A percentile compares a stretch with the other conserved stretches of the same genome.
phyloP scores from a whole-genome alignment of 2,888 invertebrate species.

The Torymus tubicola region DNA sequence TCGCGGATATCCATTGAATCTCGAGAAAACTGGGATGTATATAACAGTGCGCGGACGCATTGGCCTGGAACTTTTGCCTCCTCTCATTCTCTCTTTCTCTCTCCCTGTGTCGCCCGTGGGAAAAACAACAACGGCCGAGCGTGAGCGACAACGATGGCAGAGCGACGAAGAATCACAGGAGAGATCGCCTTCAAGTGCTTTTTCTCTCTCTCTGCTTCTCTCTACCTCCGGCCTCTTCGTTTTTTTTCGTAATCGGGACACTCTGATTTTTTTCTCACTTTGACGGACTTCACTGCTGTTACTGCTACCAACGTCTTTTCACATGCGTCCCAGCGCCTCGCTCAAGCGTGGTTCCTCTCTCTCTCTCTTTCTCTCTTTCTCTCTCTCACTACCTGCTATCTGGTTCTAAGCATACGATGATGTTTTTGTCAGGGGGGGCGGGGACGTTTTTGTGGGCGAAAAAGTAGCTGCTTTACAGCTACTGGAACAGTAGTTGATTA shows the following conservation, averaged over 20 bases:
- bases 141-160: conserved; percentile 2
- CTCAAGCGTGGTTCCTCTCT: conserved; percentile 39
- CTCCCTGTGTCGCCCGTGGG: conserved; percentile 66
- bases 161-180: neutral
- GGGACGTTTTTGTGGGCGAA: too few relatives aligned
- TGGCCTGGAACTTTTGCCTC: conserved; percentile 64
- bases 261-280: too few relatives aligned
- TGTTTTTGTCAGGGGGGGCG: too few relatives aligned
- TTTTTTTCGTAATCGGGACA: neutral
- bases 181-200: conserved; percentile 52
- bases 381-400: too few relatives aligned
- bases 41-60: conserved; percentile 65
- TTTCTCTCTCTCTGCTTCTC: neutral
- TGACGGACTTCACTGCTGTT: neutral
- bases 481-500: too few relatives aligned
- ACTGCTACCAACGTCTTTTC: conserved; percentile 28
- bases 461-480: too few relatives aligned
- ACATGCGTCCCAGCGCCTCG: conserved; percentile 40
- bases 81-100: conserved; percentile 24
- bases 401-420: too few relatives aligned
- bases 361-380: too few relatives aligned
- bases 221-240: conserved; percentile 8
- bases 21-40: conserved; percentile 49
- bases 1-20: neutral
- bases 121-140: conserved; percentile 61